Conservation (phyloP, 2,797 vertebrate species). For the Carapus acus region DNA sequence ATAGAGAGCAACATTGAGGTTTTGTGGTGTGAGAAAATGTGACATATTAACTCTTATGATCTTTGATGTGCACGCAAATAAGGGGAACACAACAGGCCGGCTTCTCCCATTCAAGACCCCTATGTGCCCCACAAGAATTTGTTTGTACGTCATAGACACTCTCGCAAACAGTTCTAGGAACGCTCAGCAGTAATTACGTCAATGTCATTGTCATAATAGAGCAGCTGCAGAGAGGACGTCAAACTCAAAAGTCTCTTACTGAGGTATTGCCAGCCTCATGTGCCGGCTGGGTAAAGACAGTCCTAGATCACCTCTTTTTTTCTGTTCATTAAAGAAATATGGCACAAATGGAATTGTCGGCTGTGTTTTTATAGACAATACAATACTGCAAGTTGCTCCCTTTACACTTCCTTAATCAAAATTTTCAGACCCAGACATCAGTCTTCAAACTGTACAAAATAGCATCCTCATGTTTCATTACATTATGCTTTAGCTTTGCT, state of each 20-base stretch:
- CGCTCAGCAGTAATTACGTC: no score
- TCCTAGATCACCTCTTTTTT: background rate
- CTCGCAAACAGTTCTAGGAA: no score
- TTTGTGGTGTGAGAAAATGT: no score
- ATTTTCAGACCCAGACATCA: conserved; percentile 27
- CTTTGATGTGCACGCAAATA: no score
- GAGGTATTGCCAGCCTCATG: conserved; percentile 9
- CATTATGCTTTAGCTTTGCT: conserved; percentile 23
- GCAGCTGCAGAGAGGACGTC: no score
- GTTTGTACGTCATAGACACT: no score
- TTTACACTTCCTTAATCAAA: conserved; percentile 25
- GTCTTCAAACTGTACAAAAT: conserved; percentile 23
- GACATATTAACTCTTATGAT: no score
- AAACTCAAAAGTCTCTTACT: conserved; percentile 14
- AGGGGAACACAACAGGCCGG: no score
- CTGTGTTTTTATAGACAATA: conserved; percentile 43
- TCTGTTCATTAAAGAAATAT: background rate
- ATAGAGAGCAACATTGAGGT: no score
- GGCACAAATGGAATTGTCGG: conserved; percentile 19
- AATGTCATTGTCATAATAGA: no score
- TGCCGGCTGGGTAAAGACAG: conserved; percentile 23
- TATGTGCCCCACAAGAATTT: no score
- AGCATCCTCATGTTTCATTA: conserved; percentile 16
- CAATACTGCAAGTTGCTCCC: conserved; percentile 38
- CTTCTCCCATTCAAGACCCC: no score